phyloP scores from a whole-genome alignment of 2,113 vertebrate species.

The Aix galericulata region DNA sequence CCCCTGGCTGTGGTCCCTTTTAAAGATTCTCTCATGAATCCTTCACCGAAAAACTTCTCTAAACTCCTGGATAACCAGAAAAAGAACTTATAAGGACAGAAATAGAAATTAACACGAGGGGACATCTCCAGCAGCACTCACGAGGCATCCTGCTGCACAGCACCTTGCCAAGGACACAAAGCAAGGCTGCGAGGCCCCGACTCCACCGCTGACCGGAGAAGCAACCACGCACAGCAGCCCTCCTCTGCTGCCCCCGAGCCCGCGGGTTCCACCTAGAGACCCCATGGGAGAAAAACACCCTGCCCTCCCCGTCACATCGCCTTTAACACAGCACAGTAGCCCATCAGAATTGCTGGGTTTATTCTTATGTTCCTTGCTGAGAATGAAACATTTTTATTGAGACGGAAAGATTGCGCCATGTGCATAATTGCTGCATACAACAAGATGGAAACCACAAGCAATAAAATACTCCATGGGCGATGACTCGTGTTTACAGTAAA shows the following conservation, averaged over 20 bases:
- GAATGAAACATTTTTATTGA: conserved; percentile 67
- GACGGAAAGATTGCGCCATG: conserved; percentile 63
- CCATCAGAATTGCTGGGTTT: conserved; percentile 22
- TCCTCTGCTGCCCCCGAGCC: background rate
- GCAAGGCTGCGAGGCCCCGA: conserved; percentile 31
- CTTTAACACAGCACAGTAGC: conserved; percentile 55
- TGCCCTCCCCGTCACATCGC: background rate
- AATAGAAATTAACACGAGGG: conserved; percentile 1
- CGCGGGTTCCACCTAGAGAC: background rate
- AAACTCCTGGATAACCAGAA: conserved; percentile 23
- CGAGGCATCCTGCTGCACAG: conserved; percentile 12
- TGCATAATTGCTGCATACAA: conserved; percentile 66
- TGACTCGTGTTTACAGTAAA: conserved; percentile 72
- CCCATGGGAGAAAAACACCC: background rate
- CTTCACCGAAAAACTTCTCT: conserved; percentile 23
- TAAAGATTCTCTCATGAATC: conserved; percentile 31
- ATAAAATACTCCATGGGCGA: conserved; percentile 63
- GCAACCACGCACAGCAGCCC: fast-evolving
- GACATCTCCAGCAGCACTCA: conserved; percentile 25
- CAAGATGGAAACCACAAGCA: conserved; percentile 69
- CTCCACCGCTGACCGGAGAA: background rate
- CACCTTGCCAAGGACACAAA: background rate
- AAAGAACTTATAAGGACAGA: background rate
- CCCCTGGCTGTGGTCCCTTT: conserved; percentile 8
- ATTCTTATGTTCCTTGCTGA: conserved; percentile 50